Conservation (phyloP, 2,888 invertebrate genomes). For the Scaptomyza tumidula region DNA sequence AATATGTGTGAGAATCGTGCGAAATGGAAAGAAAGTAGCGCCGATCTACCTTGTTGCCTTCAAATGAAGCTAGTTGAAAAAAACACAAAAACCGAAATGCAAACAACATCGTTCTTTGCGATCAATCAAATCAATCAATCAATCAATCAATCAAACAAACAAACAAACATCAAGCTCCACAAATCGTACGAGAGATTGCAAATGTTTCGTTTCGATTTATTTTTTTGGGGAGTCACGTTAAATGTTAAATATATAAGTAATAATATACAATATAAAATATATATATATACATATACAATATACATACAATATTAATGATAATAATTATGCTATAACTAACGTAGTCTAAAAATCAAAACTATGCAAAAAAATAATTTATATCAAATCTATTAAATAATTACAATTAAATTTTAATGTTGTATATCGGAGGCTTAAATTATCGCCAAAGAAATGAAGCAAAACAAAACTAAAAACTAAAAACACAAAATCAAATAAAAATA, state of each 20-base stretch:
- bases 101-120: background rate
- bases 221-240: slow-evolving; percentile 25
- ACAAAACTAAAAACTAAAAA: slow-evolving; percentile 47
- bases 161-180: slow-evolving; percentile 15
- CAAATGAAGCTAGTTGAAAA: slow-evolving; percentile 83
- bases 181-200: slow-evolving; percentile 45
- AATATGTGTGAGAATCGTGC: slow-evolving; percentile 63
- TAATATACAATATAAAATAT: slow-evolving; percentile 29
- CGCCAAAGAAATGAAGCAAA: slow-evolving; percentile 82
- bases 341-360: slow-evolving; percentile 47
- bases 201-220: slow-evolving; percentile 47
- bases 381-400: slow-evolving; percentile 50
- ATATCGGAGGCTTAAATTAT: slow-evolving; percentile 84
- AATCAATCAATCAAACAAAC: slow-evolving; percentile 13
- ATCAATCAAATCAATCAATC: slow-evolving; percentile 19
- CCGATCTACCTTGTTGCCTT: slow-evolving; percentile 83
- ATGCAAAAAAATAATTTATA: slow-evolving; percentile 67
- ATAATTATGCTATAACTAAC: slow-evolving; percentile 37
- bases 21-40: slow-evolving; percentile 48
- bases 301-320: slow-evolving; percentile 32
- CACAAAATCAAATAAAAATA: slow-evolving; percentile 32
- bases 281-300: slow-evolving; percentile 2
- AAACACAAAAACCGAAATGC: background rate
- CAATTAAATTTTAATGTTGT: slow-evolving; percentile 74
- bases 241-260: slow-evolving; percentile 49